phyloP scores from a whole-genome alignment of 2,797 vertebrate genomes.

The Xiphophorus birchmanni region DNA sequence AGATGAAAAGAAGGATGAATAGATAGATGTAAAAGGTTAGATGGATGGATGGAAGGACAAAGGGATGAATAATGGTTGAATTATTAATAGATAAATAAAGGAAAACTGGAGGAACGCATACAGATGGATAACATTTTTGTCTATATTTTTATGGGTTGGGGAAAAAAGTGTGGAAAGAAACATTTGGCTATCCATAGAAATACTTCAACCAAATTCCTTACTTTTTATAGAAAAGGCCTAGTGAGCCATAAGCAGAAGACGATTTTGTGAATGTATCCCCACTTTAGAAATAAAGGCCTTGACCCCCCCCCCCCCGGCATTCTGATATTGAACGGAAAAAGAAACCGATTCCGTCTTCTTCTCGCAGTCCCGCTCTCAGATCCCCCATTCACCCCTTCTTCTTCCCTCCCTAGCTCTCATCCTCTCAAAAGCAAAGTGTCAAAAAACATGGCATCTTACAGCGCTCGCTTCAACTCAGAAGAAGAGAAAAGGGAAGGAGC shows the following conservation, averaged over 20 bases:
- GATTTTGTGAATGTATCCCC: constrained; percentile 58
- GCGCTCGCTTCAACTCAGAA: constrained; percentile 64
- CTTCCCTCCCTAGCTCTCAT: constrained; percentile 45
- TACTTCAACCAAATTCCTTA: neutral
- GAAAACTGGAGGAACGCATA: neutral
- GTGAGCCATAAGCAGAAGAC: constrained; percentile 56
- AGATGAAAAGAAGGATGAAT: neutral
- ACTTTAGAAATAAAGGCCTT: constrained; percentile 50
- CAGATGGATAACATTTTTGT: neutral
- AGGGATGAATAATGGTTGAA: neutral
- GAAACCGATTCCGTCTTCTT: constrained; percentile 54
- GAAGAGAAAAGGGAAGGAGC: constrained; percentile 67
- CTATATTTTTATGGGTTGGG: neutral
- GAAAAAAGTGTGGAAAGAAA: neutral
- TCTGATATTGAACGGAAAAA: constrained; percentile 49
- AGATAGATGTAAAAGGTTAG: neutral
- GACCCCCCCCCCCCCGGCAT: constrained; percentile 35
- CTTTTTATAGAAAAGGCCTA: constrained; percentile 27
- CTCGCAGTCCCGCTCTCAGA: constrained; percentile 36
- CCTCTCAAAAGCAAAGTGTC: constrained; percentile 74
- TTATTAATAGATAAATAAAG: neutral
- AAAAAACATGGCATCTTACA: constrained; percentile 81
- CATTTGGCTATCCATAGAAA: neutral
- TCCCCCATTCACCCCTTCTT: constrained; percentile 7
- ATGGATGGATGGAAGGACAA: neutral